A percentile compares a stretch with the other conserved stretches of the same genome.
These are phyloP conservation scores for Mesoligia furuncula DNA, from an alignment of 2,888 invertebrate species.

Conservation along the genomic window DNA sequence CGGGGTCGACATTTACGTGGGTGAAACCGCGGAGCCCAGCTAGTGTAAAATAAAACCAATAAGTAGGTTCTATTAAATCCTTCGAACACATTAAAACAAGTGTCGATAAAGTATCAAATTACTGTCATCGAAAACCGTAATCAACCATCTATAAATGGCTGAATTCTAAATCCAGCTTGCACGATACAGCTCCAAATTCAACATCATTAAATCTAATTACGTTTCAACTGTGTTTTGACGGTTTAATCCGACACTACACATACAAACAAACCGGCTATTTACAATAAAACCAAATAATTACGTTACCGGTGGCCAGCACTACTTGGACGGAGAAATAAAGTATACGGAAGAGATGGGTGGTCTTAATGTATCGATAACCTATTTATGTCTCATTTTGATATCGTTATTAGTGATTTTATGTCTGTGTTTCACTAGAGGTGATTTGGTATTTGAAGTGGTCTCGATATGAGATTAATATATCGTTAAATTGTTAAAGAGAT, in stretches of 20 bases:
- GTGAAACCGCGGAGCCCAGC: too few species aligned
- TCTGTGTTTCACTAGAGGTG: constrained; percentile 22
- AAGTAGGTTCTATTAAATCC: constrained; percentile 15
- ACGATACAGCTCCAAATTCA: constrained; percentile 49
- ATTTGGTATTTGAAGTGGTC: constrained; percentile 29
- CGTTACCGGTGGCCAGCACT: constrained; percentile 55
- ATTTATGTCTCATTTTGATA: constrained; percentile 44
- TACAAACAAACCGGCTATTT: constrained; percentile 53
- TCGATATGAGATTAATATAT: constrained; percentile 2
- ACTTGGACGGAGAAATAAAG: constrained; percentile 54
- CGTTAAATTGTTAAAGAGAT: background rate
- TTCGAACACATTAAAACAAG: constrained; percentile 19
- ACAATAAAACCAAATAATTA: constrained; percentile 57
- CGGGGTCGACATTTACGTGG: too few species aligned
- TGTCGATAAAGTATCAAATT: constrained; percentile 38
- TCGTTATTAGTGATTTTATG: constrained; percentile 43
- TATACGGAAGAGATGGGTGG: constrained; percentile 53
- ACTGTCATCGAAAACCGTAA: constrained; percentile 44
- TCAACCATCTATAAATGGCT: constrained; percentile 15
- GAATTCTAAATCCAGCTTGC: constrained; percentile 46
- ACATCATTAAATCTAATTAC: constrained; percentile 65
- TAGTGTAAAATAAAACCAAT: constrained; percentile 14
- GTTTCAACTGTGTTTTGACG: constrained; percentile 61
- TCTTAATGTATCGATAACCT: constrained; percentile 51
- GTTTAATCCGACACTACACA: constrained; percentile 57